phyloP scores from a whole-genome alignment of 2,888 invertebrate species.

The Metallyticus violacea region DNA sequence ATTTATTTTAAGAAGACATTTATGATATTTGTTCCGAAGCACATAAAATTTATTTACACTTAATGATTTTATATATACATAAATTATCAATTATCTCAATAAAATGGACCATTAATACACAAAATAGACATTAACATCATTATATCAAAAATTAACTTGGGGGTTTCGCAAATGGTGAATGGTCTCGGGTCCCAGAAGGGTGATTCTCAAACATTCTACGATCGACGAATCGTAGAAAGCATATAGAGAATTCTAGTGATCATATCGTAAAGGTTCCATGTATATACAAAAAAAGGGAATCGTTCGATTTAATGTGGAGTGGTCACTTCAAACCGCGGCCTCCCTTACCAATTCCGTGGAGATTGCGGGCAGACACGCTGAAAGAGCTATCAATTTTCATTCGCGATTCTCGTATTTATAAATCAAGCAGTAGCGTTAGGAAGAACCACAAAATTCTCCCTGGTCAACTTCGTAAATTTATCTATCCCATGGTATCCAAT shows the following conservation, averaged over 20 bases:
- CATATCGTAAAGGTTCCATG: not conserved
- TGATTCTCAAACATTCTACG: not conserved
- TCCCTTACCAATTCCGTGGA: not conserved
- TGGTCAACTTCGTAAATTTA: conserved; percentile 8
- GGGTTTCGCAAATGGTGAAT: not conserved
- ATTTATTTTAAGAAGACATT: no score
- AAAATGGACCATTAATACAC: no score
- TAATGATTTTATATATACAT: no score
- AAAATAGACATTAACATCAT: no score
- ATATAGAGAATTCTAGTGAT: no score
- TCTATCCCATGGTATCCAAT: not conserved
- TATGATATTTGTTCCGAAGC: no score
- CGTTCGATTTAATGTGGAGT: not conserved
- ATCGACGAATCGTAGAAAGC: not conserved
- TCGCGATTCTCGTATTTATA: not conserved
- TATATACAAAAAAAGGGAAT: not conserved
- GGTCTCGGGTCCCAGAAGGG: not conserved
- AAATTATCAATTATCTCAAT: no score
- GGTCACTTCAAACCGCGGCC: not conserved
- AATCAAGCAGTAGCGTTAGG: not conserved
- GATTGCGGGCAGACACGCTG: conserved; percentile 3
- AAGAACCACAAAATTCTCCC: not conserved
- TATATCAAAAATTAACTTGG: not conserved
- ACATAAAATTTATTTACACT: no score
- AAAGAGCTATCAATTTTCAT: conserved; percentile 10